phyloP scores from a whole-genome alignment of 2,888 invertebrate genomes.

The Sepiola atlantica region DNA sequence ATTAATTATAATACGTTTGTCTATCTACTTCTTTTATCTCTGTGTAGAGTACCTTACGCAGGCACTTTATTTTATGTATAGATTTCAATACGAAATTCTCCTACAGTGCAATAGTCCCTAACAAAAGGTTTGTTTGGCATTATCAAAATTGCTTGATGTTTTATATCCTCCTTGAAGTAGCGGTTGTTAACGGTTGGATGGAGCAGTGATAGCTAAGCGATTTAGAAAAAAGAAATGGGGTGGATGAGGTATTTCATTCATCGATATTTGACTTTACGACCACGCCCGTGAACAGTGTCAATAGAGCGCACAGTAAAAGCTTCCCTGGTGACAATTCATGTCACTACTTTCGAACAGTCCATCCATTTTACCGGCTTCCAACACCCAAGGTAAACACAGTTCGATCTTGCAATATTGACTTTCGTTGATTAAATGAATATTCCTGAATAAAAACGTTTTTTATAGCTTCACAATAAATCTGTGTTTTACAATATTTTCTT shows the following conservation, averaged over 20 bases:
- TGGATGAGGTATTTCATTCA: neutral
- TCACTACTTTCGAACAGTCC: neutral
- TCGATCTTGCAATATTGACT: conserved; percentile 15
- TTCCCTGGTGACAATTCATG: conserved; percentile 20
- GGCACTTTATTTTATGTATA: neutral
- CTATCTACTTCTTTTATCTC: too few relatives aligned
- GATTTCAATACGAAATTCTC: neutral
- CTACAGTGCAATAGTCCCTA: neutral
- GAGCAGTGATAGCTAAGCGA: neutral
- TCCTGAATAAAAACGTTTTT: neutral
- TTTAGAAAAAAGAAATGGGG: neutral
- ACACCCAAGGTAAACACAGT: neutral
- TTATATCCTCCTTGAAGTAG: neutral
- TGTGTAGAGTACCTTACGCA: neutral
- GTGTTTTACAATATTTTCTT: neutral
- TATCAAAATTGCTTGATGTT: neutral
- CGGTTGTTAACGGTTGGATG: neutral
- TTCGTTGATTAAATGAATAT: conserved; percentile 32
- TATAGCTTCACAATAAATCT: neutral
- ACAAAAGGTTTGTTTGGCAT: neutral
- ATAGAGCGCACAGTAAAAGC: neutral
- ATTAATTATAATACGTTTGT: too few relatives aligned
- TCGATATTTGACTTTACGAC: neutral
- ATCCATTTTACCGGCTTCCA: neutral
- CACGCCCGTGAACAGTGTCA: neutral